Evolutionary conservation across 2,113 vertebrate species (phyloP), one percentile per base, ranked within the genome.

Genomic region (Poeciliopsis retropinna): DNA sequence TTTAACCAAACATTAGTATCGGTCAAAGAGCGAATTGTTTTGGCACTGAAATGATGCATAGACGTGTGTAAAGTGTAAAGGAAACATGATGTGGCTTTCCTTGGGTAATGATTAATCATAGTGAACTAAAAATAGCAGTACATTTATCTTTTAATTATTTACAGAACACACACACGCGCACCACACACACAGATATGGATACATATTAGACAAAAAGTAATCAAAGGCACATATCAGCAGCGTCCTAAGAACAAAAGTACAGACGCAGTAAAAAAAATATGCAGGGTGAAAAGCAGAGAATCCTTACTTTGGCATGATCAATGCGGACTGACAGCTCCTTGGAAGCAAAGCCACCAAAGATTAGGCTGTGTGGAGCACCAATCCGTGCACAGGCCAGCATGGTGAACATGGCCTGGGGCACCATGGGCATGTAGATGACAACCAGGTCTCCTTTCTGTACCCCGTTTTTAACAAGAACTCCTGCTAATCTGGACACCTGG

Each of bases 351-450:
- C 98, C 98, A 0, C 98, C 98, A 76, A 99, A 99, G 84, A 99
- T 98, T 70, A 99, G 96, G 80, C 98, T 99, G 76, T 99, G 98
- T 11, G 97, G 95, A 34, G 98, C 98, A 69, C 98, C 98, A 69
- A 99, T 94, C 80, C 97, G 95, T 0, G 97, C 96, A 73, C 98
- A 99, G 1, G 98, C 97, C 88, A 99, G 83, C 98, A 99, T 99
- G 75, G 96, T 92, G 67, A 96, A 96, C 89, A 99, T 95, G 3
- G 98, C 97, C 91, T 99, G 95, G 0, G 98, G 98, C 71, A 99
- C 96, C 98, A 98, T 98, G 62, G 98, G 97, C 98, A 99, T 99
- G 89, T 99, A 99, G 91, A 99, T 98, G 67, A 98, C 96, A 41
- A 99, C 97, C 47, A 96, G 92, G 76, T 99, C 97, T 25, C 97